A percentile compares a stretch with the other conserved stretches of the same genome.
phyloP scores from a whole-genome alignment of 2,113 vertebrate genomes.

The Anas platyrhynchos region DNA sequence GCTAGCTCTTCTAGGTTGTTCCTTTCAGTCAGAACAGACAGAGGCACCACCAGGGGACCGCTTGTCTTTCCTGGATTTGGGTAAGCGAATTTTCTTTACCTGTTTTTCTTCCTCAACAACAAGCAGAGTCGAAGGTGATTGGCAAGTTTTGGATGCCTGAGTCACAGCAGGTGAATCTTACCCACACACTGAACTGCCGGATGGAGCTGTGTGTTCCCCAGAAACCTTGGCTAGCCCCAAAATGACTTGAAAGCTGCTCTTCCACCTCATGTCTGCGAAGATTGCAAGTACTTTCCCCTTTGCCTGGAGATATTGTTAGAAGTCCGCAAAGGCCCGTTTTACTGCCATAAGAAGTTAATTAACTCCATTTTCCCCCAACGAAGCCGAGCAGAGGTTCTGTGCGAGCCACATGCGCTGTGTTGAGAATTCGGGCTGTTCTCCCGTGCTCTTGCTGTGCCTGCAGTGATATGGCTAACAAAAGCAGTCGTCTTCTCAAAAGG shows the following conservation, averaged over 20 bases:
- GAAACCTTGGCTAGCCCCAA: constrained; percentile 12
- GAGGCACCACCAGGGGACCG: not conserved
- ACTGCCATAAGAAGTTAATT: not conserved
- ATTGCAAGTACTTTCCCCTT: constrained; percentile 49
- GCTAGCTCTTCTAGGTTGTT: rapidly evolving
- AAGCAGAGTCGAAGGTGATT: not conserved
- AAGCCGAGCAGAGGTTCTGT: constrained; percentile 12
- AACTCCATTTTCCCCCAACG: not conserved
- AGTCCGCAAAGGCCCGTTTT: constrained; percentile 22
- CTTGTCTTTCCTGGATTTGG: not conserved
- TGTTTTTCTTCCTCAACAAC: not conserved
- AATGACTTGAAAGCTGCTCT: not conserved
- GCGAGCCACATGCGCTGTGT: not conserved
- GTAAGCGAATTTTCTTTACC: not conserved
- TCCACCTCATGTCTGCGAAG: not conserved
- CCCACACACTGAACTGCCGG: not conserved
- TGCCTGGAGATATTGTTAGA: constrained; percentile 49
- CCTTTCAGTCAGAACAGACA: not conserved
- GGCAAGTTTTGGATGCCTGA: not conserved
- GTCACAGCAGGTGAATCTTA: not conserved
- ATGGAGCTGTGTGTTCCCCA: not conserved
- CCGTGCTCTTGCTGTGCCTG: not conserved
- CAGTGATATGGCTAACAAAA: constrained; percentile 28
- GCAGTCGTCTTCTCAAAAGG: not conserved
- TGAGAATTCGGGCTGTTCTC: constrained; percentile 38